These are phyloP conservation scores for Catharus fuscescens DNA, from an alignment of 2,113 vertebrate genomes.

Conservation along the genomic window DNA sequence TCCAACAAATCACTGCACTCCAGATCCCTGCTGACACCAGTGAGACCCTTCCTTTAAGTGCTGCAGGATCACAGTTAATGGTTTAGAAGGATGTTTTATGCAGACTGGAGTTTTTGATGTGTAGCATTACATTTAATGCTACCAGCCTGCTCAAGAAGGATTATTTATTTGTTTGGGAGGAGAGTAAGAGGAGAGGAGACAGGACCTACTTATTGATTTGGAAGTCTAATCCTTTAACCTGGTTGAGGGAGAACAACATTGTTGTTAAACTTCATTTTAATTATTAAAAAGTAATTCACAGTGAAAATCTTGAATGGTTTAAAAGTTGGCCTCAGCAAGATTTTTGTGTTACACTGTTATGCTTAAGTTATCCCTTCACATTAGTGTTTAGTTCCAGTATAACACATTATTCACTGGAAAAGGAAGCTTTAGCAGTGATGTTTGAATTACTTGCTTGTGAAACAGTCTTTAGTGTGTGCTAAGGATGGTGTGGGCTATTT, in stretches of 20 bases:
- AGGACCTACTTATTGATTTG: neutral
- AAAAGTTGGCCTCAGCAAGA: neutral
- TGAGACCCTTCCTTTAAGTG: neutral
- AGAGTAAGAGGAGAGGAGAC: neutral
- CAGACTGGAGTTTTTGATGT: neutral
- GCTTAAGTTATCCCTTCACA: neutral
- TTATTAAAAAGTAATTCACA: neutral
- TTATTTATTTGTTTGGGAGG: neutral
- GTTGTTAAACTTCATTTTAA: neutral
- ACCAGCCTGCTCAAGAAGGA: neutral
- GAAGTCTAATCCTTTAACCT: neutral
- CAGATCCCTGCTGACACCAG: neutral
- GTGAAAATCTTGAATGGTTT: neutral
- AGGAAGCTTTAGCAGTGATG: neutral
- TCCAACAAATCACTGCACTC: neutral
- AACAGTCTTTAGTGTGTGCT: neutral
- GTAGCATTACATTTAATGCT: neutral
- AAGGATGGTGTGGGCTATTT: slow-evolving; percentile 24
- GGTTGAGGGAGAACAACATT: neutral
- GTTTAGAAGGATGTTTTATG: neutral
- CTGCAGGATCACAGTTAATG: neutral
- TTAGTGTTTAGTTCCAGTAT: neutral
- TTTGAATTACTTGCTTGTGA: neutral
- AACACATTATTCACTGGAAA: neutral
- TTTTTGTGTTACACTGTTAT: neutral